Conservation (phyloP, 2,888 invertebrate genomes). For the Acheta domesticus region DNA sequence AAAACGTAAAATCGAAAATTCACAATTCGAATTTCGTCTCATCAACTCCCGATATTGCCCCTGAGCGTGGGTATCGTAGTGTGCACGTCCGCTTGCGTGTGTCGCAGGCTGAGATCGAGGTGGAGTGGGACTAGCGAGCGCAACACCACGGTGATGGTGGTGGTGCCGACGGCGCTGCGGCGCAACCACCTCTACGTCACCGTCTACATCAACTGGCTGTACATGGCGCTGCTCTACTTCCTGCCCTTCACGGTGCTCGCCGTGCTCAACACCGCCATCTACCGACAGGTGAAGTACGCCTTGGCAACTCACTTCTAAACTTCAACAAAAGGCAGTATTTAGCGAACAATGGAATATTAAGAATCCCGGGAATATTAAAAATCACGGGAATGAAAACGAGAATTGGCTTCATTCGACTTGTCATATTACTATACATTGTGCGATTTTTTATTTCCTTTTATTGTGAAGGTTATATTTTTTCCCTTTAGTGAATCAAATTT, state of each 20-base stretch:
- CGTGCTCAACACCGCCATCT: constrained; percentile 86
- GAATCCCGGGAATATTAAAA: neutral
- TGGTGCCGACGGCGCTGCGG: constrained; percentile 65
- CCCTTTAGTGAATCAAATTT: too few species aligned
- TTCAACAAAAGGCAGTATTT: constrained; percentile 36
- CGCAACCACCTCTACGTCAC: constrained; percentile 71
- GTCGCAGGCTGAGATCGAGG: neutral
- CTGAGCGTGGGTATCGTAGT: too few species aligned
- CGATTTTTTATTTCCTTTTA: too few species aligned
- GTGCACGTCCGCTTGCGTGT: too few species aligned
- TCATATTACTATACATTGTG: too few species aligned
- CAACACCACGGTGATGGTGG: constrained; percentile 66
- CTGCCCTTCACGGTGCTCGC: constrained; percentile 87
- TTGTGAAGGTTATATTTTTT: too few species aligned
- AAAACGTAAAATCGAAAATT: too few species aligned
- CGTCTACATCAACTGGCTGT: constrained; percentile 91
- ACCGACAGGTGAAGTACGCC: constrained; percentile 61
- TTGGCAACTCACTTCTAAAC: constrained; percentile 46
- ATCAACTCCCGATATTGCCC: too few species aligned
- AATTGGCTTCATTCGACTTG: too few species aligned
- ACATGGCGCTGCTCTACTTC: constrained; percentile 89
- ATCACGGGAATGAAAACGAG: too few species aligned
- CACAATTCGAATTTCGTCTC: too few species aligned
- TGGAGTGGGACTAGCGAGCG: constrained; percentile 47
- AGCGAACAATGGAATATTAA: neutral